Evolutionary conservation across 1,140 invertebrate genomes (phyloP).

Genomic region (Geopemphigus sp.): DNA sequence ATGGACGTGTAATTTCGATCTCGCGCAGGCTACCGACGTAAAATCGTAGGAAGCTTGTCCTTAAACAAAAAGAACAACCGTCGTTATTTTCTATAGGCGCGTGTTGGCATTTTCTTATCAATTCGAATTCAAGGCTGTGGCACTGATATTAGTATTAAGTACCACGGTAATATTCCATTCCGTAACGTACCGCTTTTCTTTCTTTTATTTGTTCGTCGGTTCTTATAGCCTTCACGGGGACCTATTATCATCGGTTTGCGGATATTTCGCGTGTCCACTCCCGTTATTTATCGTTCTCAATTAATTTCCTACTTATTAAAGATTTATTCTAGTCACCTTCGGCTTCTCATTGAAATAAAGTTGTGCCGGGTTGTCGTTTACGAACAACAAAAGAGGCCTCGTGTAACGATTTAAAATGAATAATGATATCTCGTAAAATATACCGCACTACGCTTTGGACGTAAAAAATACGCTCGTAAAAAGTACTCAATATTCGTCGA

Average conservation of each 20-base stretch:
- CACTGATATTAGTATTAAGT: background rate
- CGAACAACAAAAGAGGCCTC: background rate
- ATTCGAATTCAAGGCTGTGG: slow-evolving; percentile 13
- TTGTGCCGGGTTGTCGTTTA: background rate
- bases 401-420: background rate
- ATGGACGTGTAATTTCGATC: background rate
- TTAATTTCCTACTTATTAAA: slow-evolving; percentile 13
- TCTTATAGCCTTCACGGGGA: background rate
- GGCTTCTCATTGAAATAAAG: background rate
- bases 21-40: background rate
- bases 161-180: background rate
- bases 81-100: background rate
- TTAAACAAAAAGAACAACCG: slow-evolving; percentile 11
- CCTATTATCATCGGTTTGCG: background rate
- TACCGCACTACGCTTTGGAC: background rate
- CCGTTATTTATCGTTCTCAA: background rate
- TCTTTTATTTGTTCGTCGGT: background rate
- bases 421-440: background rate
- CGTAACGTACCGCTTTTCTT: background rate
- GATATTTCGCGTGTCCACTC: background rate
- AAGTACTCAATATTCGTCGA: background rate
- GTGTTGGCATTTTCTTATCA: background rate
- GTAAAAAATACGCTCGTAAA: background rate
- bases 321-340: slow-evolving; percentile 10
- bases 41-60: slow-evolving; percentile 10